Evolutionary conservation across 2,888 invertebrate genomes (phyloP), one percentile per base, ranked within the genome.

Genomic region (Tillus elongatus): DNA sequence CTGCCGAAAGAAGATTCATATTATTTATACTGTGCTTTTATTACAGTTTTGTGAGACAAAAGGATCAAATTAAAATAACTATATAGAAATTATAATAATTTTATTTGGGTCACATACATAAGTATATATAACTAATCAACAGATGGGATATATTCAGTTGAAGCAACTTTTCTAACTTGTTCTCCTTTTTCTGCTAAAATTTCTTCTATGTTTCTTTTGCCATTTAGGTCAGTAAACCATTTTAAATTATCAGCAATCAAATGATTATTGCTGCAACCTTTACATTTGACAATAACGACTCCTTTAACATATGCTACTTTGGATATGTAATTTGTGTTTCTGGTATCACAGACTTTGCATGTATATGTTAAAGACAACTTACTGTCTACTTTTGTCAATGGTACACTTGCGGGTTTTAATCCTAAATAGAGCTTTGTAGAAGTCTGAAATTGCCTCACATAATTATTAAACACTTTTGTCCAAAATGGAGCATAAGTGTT

Each of bases 201-300:
- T 45, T 87, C 83, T 69, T 96, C 95, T 50, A 97, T 88, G 57
- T 96, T 96, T 44, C 73, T 75, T 54, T 77, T 80, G 1, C 78
- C 79, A 53, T 78, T 69, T 56, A 84, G 68, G 57, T 90, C 84
- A 0, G 78, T 70, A 60, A 96, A 97, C 96, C 96, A 97, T 45
- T 86, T 86, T 1, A 97, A 70, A 65, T 97, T 93, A 60, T 97
- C 96, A 0, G 96, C 96, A 47, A 97, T 95, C 13, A 97, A 70
- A 66, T 97, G 97, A 61, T 87, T 79, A 58, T 88, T 93, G 30
- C 75, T 66, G 59, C 96, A 96, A 1, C 85, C 85, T 36, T 78
- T 77, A 62, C 97, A 97, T 36, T 75, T 79, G 0, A 95, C 87
- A 46, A 97, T 88, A 0, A 97, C 91, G 8, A 97, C 84, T 9